phyloP scores from a whole-genome alignment of 2,888 invertebrate species.

The Tupiocoris notatus region DNA sequence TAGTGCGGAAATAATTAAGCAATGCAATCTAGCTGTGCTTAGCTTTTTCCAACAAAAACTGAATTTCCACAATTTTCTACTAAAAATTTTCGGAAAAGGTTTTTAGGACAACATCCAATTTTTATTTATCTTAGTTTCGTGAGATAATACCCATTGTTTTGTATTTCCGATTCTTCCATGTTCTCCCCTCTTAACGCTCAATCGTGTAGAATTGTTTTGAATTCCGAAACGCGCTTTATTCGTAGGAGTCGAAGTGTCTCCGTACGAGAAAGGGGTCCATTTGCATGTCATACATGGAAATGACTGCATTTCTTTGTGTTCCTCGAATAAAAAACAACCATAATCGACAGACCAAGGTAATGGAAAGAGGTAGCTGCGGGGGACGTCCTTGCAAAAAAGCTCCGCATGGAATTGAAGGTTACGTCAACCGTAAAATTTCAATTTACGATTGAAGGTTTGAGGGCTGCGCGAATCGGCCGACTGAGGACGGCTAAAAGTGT shows the following conservation, averaged over 20 bases:
- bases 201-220: background rate
- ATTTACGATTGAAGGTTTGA: constrained; percentile 40
- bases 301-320: constrained; percentile 45
- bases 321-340: constrained; percentile 23
- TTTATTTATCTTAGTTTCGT: too few species aligned
- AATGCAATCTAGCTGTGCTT: too few species aligned
- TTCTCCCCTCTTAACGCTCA: too few species aligned
- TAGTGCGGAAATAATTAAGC: too few species aligned
- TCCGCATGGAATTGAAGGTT: constrained; percentile 41
- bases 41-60: too few species aligned
- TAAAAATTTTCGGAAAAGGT: too few species aligned
- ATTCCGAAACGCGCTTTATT: constrained; percentile 5
- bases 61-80: too few species aligned
- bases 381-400: constrained; percentile 19
- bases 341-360: constrained; percentile 38
- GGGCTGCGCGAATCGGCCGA: background rate
- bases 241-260: constrained; percentile 3
- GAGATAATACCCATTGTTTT: too few species aligned
- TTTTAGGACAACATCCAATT: too few species aligned
- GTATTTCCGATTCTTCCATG: too few species aligned
- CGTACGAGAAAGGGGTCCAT: constrained; percentile 32
- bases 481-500: constrained; percentile 16
- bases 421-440: constrained; percentile 43
- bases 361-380: constrained; percentile 8
- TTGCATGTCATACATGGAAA: constrained; percentile 48